Conservation (phyloP, 2,888 invertebrate genomes). For the Nineta flava region DNA sequence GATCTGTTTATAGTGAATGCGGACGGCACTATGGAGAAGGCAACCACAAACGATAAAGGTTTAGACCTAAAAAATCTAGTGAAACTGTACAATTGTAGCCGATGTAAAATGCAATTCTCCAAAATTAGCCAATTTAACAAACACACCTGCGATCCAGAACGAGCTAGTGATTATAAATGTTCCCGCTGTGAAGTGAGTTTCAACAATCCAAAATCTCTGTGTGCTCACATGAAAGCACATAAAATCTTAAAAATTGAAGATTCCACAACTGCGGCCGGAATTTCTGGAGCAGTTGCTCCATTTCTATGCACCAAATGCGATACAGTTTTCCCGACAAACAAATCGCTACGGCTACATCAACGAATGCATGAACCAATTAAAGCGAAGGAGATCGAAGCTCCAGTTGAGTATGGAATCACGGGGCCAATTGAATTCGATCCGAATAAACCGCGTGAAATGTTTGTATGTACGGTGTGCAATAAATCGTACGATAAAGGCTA, state of each 20-base stretch:
- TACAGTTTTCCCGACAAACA: constrained; percentile 49
- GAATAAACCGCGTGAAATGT: constrained; percentile 23
- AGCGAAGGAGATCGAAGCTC: constrained; percentile 32
- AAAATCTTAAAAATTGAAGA: constrained; percentile 18
- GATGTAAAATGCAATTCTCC: constrained; percentile 30
- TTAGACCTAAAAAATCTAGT: constrained; percentile 12
- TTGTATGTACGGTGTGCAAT: constrained; percentile 36
- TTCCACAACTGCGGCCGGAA: constrained; percentile 6
- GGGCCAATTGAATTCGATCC: constrained; percentile 20
- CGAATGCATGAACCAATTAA: constrained; percentile 58
- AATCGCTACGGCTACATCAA: constrained; percentile 49
- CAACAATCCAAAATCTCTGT: constrained; percentile 37
- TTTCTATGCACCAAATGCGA: constrained; percentile 47
- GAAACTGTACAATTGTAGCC: constrained; percentile 29
- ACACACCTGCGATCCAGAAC: constrained; percentile 25
- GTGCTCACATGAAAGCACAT: constrained; percentile 43
- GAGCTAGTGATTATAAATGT: constrained; percentile 24
- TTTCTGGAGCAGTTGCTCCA: constrained; percentile 17
- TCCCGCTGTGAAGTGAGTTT: constrained; percentile 32
- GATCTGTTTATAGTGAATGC: constrained; percentile 18
- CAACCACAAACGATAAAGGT: constrained; percentile 14
- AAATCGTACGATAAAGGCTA: constrained; percentile 32
- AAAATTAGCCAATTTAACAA: constrained; percentile 28
- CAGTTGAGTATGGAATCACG: constrained; percentile 25
- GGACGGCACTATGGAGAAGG: constrained; percentile 15